Percentiles rank a stretch among this genome's conserved stretches.
These are phyloP conservation scores for Pinna nobilis DNA, from an alignment of 1,140 invertebrate genomes.

Conservation along the genomic window DNA sequence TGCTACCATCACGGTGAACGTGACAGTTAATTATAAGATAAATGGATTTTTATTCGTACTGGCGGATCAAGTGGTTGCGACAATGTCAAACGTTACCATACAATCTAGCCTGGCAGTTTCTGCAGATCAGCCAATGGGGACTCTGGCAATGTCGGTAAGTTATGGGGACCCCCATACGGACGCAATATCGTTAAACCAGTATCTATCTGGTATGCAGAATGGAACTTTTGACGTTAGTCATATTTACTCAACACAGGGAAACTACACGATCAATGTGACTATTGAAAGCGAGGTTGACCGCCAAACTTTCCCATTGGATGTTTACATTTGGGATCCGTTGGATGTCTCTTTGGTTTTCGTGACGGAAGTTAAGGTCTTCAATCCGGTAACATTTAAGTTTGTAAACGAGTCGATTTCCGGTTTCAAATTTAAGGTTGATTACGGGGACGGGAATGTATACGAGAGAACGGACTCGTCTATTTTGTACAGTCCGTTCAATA, in stretches of 20 bases:
- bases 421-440: not conserved
- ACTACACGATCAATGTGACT: not conserved
- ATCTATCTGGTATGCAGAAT: not conserved
- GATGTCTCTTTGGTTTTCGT: not conserved
- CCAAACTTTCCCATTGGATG: not conserved
- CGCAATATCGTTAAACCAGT: not conserved
- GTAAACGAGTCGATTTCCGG: not conserved
- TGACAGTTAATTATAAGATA: not conserved
- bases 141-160: not conserved
- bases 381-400: not conserved
- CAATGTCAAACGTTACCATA: not conserved
- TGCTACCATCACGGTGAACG: not conserved
- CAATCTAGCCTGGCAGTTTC: not conserved
- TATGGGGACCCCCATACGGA: not conserved
- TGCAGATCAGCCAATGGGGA: not conserved
- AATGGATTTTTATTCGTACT: not conserved
- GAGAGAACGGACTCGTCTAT: too few relatives aligned
- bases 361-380: not conserved
- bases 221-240: not conserved
- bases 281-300: not conserved
- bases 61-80: not conserved
- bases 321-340: not conserved
- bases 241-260: not conserved
- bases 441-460: not conserved
- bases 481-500: too few relatives aligned